phyloP scores from a whole-genome alignment of 2,888 invertebrate species.

The Podabrus alpinus region DNA sequence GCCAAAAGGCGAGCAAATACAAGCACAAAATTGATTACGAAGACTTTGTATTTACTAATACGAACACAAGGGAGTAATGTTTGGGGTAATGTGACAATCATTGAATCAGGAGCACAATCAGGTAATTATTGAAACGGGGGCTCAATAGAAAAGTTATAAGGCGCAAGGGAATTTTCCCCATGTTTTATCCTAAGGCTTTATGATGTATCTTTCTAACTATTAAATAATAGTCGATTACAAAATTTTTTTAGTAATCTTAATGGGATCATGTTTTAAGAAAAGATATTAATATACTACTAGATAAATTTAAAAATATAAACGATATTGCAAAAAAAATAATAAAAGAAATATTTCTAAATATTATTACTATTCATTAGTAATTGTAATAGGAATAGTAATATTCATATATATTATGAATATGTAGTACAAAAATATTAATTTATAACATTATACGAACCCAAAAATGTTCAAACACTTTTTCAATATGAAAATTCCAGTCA shows the following conservation, averaged over 20 bases:
- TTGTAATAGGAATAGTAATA: too few species aligned
- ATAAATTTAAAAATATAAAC: too few species aligned
- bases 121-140: slow-evolving; percentile 53
- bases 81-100: slow-evolving; percentile 50
- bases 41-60: slow-evolving; percentile 38
- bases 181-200: slow-evolving; percentile 12
- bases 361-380: too few species aligned
- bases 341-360: too few species aligned
- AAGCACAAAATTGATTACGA: slow-evolving; percentile 43
- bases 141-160: slow-evolving; percentile 50
- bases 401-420: too few species aligned
- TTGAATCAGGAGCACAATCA: slow-evolving; percentile 52
- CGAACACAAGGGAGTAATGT: slow-evolving; percentile 47
- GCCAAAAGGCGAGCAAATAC: slow-evolving; percentile 38
- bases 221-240: not conserved
- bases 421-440: too few species aligned
- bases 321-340: too few species aligned
- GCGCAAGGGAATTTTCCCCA: slow-evolving; percentile 40
- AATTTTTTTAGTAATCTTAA: not conserved
- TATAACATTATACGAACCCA: too few species aligned
- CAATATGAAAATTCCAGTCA: too few species aligned
- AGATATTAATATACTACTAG: too few species aligned
- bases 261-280: too few species aligned
- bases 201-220: not conserved
- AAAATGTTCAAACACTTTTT: too few species aligned